A percentile compares a stretch with the other conserved stretches of the same genome.
Evolutionary conservation across 1,140 invertebrate species (phyloP).

Genomic region (Eriocheir sinensis): DNA sequence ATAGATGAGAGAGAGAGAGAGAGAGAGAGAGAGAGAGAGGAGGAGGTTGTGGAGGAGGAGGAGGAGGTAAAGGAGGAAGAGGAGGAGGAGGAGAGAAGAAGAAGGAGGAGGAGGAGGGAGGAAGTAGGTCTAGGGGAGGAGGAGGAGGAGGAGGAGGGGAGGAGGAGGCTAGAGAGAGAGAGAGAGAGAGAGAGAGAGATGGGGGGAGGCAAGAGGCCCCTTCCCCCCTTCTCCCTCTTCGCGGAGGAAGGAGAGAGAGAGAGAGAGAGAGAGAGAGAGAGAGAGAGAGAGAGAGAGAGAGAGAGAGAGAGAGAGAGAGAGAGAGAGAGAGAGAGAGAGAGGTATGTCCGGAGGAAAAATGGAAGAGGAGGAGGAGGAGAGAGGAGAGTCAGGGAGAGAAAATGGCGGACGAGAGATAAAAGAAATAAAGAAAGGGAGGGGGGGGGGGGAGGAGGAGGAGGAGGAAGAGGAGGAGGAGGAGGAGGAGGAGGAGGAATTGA

Average conservation of each 20-base stretch:
- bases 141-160: background rate
- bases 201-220: no score
- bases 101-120: background rate
- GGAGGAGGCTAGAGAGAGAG: background rate
- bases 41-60: background rate
- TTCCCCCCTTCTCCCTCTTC: no score
- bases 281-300: conserved; percentile 34
- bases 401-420: background rate
- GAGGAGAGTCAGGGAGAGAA: background rate
- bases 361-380: background rate
- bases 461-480: background rate
- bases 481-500: background rate
- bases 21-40: background rate
- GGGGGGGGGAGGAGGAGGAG: background rate
- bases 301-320: background rate
- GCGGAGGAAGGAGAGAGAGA: background rate
- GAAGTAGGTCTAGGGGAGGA: background rate
- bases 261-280: background rate
- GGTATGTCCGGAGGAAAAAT: background rate
- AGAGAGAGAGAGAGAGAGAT: conserved; percentile 26
- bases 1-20: background rate
- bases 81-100: background rate
- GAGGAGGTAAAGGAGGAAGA: background rate
- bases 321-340: background rate
- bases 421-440: conserved; percentile 17